A percentile compares a stretch with the other conserved stretches of the same genome.
These are phyloP conservation scores for Nephrotoma appendiculata DNA, from an alignment of 2,888 invertebrate species.

Conservation along the genomic window DNA sequence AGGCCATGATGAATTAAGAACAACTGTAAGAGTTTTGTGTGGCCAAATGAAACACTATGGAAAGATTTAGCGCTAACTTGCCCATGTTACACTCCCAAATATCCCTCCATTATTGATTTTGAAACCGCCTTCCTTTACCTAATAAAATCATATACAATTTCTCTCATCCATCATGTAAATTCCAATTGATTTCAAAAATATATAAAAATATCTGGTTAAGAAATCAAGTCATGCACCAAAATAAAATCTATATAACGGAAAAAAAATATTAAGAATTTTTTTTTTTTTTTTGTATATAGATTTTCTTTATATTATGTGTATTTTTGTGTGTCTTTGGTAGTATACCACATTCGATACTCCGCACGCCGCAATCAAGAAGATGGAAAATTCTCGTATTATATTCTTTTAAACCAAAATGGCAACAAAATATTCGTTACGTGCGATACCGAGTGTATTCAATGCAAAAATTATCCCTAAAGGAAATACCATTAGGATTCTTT, in stretches of 20 bases:
- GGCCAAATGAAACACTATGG: too few relatives aligned
- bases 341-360: background rate
- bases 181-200: background rate
- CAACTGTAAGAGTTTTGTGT: too few relatives aligned
- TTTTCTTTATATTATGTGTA: background rate
- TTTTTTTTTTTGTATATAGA: background rate
- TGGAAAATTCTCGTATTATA: background rate
- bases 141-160: background rate
- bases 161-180: background rate
- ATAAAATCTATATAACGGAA: background rate
- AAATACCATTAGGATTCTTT: background rate
- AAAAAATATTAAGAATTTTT: background rate
- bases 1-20: too few relatives aligned
- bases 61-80: too few relatives aligned
- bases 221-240: background rate
- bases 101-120: background rate
- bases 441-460: background rate
- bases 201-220: background rate
- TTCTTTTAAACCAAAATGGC: background rate
- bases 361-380: background rate
- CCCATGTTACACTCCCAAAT: too few relatives aligned
- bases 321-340: too few relatives aligned
- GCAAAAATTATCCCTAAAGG: background rate
- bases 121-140: background rate
- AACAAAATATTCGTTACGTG: background rate